These are phyloP conservation scores for Ceraclea dissimilis DNA, from an alignment of 2,888 invertebrate species.

Conservation along the genomic window DNA sequence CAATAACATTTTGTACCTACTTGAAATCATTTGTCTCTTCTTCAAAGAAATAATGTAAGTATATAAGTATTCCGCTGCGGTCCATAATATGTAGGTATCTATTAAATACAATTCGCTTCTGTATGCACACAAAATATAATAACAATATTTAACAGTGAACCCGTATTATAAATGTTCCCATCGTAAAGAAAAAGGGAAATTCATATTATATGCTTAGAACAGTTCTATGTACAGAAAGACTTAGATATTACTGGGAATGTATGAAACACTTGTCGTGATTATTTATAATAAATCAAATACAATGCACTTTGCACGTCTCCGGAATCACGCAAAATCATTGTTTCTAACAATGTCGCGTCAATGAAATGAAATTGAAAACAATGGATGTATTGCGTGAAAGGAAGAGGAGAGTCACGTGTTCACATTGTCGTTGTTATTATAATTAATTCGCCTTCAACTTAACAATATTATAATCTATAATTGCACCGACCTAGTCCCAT, in stretches of 20 bases:
- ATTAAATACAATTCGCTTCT: not conserved
- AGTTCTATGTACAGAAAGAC: not conserved
- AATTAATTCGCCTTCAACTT: not conserved
- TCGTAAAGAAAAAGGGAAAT: not conserved
- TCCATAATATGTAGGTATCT: too few relatives aligned
- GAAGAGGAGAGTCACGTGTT: not conserved
- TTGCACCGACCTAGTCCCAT: slow-evolving; percentile 34
- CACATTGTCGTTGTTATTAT: not conserved
- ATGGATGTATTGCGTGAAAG: not conserved
- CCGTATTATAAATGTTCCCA: not conserved
- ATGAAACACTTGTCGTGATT: not conserved
- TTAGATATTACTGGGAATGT: not conserved
- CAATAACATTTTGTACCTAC: too few relatives aligned
- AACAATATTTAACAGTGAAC: not conserved
- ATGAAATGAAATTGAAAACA: slow-evolving; percentile 4
- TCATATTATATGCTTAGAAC: not conserved
- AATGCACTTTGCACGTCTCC: not conserved
- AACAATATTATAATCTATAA: not conserved
- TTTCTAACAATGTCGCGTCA: not conserved
- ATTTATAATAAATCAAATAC: not conserved
- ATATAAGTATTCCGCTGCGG: too few relatives aligned
- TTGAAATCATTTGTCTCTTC: too few relatives aligned
- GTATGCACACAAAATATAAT: not conserved
- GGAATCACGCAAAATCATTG: not conserved
- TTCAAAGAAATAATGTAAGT: too few relatives aligned